phyloP scores from a whole-genome alignment of 1,140 invertebrate genomes.

The Liolophura sinensis region DNA sequence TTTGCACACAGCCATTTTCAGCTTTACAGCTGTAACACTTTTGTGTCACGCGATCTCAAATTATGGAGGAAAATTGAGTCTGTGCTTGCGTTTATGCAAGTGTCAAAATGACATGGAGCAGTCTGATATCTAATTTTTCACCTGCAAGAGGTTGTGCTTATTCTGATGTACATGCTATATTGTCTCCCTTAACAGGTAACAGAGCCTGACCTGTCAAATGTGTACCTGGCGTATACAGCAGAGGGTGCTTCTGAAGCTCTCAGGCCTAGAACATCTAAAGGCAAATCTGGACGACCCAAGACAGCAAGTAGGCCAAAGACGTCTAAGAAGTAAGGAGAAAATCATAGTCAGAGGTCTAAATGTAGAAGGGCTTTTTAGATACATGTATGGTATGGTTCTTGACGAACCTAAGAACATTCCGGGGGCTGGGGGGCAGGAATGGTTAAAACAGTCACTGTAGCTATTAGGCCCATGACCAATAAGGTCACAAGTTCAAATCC shows the following conservation, averaged over 20 bases:
- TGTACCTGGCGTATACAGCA: constrained; percentile 60
- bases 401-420: neutral
- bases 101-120: too few species aligned
- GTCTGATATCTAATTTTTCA: too few species aligned
- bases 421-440: too few species aligned
- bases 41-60: too few species aligned
- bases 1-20: too few species aligned
- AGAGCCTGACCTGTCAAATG: constrained; percentile 57
- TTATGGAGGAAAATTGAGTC: too few species aligned
- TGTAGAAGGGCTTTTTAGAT: neutral
- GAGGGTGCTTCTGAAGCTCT: constrained; percentile 52
- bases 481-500: neutral
- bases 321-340: constrained; percentile 51
- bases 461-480: neutral
- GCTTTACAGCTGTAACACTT: too few species aligned
- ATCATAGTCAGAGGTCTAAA: neutral
- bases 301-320: constrained; percentile 54
- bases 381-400: neutral
- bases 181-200: constrained; percentile 22
- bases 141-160: too few species aligned
- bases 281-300: constrained; percentile 49
- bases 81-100: neutral
- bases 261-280: constrained; percentile 33
- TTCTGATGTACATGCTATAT: neutral
- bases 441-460: too few species aligned